A percentile compares a stretch with the other conserved stretches of the same genome.
Conservation (phyloP, 1,140 invertebrate species). For the Atta cephalotes region DNA sequence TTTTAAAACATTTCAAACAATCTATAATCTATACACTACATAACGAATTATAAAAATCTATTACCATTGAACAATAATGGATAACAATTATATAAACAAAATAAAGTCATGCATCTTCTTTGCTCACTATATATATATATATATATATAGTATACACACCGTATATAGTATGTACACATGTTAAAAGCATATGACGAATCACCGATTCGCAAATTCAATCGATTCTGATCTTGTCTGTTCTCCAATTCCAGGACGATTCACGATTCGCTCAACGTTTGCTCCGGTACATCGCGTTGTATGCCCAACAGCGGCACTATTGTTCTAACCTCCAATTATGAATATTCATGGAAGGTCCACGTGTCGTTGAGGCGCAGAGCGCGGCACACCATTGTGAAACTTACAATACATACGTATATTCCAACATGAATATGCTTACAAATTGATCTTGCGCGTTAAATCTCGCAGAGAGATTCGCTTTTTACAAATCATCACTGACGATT, state of each 20-base stretch:
- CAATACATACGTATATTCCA: conserved; percentile 32
- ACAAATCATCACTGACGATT: background rate
- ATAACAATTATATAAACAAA: no score
- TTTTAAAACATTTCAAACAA: no score
- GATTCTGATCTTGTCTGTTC: conserved; percentile 21
- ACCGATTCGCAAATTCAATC: conserved; percentile 26
- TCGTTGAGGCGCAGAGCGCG: conserved; percentile 28
- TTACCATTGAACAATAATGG: no score
- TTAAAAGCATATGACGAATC: conserved; percentile 16
- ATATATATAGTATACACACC: no score
- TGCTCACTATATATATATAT: no score
- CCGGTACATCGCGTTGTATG: conserved; percentile 33
- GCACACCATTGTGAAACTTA: conserved; percentile 61
- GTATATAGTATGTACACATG: background rate
- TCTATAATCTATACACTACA: no score
- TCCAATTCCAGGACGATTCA: conserved; percentile 38
- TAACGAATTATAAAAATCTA: no score
- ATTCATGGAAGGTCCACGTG: conserved; percentile 67
- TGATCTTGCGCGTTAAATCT: conserved; percentile 56
- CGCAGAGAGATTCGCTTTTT: conserved; percentile 20
- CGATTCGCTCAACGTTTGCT: conserved; percentile 31
- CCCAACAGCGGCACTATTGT: conserved; percentile 69
- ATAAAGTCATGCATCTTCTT: no score
- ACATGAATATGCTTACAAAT: conserved; percentile 71
- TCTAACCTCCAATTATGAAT: conserved; percentile 70